Evolutionary conservation across 1,140 invertebrate species (phyloP), one percentile per base, ranked within the genome.

Genomic region (Campoletis sonorensis): DNA sequence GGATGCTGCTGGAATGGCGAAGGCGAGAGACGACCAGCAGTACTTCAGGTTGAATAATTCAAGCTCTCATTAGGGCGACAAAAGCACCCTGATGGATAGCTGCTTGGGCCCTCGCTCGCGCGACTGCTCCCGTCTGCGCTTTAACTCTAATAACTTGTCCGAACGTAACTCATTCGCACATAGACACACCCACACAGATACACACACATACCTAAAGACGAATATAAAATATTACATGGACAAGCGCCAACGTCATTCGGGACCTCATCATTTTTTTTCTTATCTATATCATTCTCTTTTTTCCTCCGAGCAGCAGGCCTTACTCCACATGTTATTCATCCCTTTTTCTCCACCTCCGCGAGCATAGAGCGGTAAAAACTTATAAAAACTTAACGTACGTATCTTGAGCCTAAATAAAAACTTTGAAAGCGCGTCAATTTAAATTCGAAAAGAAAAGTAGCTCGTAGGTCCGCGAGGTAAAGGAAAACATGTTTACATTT

Each of bases 11-110:
- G 15, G 82, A 54, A 80, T 79, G 64, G 81, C 80, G 79, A 84
- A 81, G 86, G 83, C 84, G 85, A 86, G 84, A 85, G 82, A 85
- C 83, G 68, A 70, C 82, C 82, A 77, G 84, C 84, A 83, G 84
- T 88, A 88, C 87, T 85, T 86, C 84, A 87, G 84, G 85, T 85
- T 93, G 90, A 92, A 93, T 93, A 92, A 93, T 93, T 92, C 91
- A 93, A 82, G 86, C 88, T 92, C 92, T 93, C 92, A 93, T 93
- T 93, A 93, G 91, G 90, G 90, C 90, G 91, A 92, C 91, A 92
- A 92, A 92, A 92, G 91, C 91, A 91, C 89, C 89, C 90, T 91
- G 91, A 92, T 92, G 91, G 91, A 92, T 92, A 90, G 91, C 90
- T 90, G 87, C 89, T 91, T 88, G 89, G 87, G 87, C 89, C 54